Evolutionary conservation across 2,113 vertebrate genomes (phyloP).

Genomic region (Mustela lutreola): DNA sequence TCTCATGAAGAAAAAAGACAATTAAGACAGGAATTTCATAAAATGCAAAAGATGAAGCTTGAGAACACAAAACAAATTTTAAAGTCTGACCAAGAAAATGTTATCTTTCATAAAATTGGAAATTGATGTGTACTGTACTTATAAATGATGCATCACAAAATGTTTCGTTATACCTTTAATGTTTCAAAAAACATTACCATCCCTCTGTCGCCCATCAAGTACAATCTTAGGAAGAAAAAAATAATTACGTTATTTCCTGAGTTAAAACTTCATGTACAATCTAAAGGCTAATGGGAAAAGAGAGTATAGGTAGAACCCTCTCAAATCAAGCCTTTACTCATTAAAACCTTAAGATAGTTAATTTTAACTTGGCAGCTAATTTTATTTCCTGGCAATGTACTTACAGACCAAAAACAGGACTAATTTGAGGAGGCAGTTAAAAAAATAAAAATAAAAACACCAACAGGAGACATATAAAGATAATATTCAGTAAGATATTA

Average conservation of each 20-base stretch:
- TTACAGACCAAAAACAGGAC: slow-evolving; percentile 42
- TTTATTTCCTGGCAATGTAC: slow-evolving; percentile 55
- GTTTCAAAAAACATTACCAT: slow-evolving; percentile 55
- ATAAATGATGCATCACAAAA: slow-evolving; percentile 47
- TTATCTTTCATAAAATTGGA: slow-evolving; percentile 37
- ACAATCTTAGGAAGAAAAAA: slow-evolving; percentile 60
- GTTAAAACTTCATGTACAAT: slow-evolving; percentile 28
- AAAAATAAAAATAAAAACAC: background rate
- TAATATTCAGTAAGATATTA: background rate
- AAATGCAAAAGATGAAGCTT: slow-evolving; percentile 62
- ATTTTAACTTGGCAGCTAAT: slow-evolving; percentile 39
- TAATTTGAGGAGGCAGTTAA: slow-evolving; percentile 23
- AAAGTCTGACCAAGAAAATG: slow-evolving; percentile 56
- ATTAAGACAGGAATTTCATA: slow-evolving; percentile 55
- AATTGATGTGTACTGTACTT: background rate
- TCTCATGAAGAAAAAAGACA: slow-evolving; percentile 28
- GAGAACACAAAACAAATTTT: slow-evolving; percentile 51
- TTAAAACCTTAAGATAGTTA: background rate
- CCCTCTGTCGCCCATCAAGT: slow-evolving; percentile 30
- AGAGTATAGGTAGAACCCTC: background rate
- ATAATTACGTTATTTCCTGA: background rate
- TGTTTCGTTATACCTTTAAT: slow-evolving; percentile 61
- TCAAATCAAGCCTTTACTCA: slow-evolving; percentile 37
- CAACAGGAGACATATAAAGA: slow-evolving; percentile 17
- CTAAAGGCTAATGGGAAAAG: slow-evolving; percentile 32